Conservation (phyloP, 1,140 invertebrate species). For the Scylla paramamosain region DNA sequence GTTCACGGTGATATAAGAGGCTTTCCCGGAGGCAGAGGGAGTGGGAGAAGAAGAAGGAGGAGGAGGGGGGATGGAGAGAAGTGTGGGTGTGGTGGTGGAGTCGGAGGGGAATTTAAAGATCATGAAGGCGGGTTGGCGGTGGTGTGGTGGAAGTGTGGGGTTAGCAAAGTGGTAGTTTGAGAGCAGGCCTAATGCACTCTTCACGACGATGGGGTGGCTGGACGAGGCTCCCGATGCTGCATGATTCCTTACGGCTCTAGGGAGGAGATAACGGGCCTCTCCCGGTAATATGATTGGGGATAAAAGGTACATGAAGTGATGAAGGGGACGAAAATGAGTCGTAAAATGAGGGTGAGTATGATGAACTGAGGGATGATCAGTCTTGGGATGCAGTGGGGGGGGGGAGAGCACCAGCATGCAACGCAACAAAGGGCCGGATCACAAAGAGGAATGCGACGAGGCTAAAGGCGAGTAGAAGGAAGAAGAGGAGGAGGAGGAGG, state of each 20-base stretch:
- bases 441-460: neutral
- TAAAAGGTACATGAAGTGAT: neutral
- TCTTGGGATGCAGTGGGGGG: neutral
- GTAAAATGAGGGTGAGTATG: neutral
- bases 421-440: neutral
- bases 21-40: neutral
- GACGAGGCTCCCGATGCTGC: no score
- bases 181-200: no score
- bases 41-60: neutral
- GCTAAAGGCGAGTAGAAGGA: neutral
- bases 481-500: no score
- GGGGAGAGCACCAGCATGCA: neutral
- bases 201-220: no score
- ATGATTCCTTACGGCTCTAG: neutral
- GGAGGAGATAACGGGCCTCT: neutral
- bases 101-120: no score
- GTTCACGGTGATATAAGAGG: neutral
- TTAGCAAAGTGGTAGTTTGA: neutral
- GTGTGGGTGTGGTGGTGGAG: neutral
- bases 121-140: neutral
- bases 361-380: neutral
- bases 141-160: neutral
- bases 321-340: constrained; percentile 7
- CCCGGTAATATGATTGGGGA: neutral
- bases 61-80: neutral